phyloP scores from a whole-genome alignment of 2,797 vertebrate species.

The Choloepus didactylus region DNA sequence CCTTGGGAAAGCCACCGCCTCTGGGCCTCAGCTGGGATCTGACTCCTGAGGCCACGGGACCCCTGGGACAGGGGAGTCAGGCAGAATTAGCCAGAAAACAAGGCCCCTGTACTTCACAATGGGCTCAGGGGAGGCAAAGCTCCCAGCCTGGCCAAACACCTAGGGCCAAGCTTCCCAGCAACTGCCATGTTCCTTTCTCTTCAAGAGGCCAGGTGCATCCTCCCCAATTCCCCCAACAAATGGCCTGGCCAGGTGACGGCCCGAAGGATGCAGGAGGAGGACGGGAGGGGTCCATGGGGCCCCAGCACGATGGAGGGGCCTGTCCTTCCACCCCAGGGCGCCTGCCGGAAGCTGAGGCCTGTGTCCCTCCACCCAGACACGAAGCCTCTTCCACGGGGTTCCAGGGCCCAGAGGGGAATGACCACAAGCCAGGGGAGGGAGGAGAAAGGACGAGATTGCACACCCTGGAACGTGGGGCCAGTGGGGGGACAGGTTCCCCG shows the following conservation, averaged over 20 bases:
- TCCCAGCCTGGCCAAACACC: background rate
- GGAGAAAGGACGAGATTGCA: background rate
- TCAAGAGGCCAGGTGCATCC: background rate
- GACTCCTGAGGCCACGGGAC: background rate
- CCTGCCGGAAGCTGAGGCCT: background rate
- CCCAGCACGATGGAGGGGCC: background rate
- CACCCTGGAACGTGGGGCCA: fast-evolving
- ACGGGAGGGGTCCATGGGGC: background rate
- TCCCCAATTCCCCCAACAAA: background rate
- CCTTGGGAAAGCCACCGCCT: background rate
- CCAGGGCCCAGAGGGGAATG: background rate
- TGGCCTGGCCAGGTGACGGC: fast-evolving
- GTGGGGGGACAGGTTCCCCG: fast-evolving
- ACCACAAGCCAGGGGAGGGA: background rate
- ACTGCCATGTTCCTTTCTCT: background rate
- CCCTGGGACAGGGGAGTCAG: fast-evolving
- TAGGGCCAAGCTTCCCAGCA: background rate
- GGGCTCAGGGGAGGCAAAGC: no score
- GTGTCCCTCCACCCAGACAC: background rate
- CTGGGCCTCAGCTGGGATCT: background rate
- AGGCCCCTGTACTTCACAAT: fast-evolving
- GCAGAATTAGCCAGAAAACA: background rate
- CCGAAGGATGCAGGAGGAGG: background rate
- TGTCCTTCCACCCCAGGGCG: no score
- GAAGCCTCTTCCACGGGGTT: background rate